Evolutionary conservation across 1,140 invertebrate species (phyloP).

Genomic region (Linepithema humile): DNA sequence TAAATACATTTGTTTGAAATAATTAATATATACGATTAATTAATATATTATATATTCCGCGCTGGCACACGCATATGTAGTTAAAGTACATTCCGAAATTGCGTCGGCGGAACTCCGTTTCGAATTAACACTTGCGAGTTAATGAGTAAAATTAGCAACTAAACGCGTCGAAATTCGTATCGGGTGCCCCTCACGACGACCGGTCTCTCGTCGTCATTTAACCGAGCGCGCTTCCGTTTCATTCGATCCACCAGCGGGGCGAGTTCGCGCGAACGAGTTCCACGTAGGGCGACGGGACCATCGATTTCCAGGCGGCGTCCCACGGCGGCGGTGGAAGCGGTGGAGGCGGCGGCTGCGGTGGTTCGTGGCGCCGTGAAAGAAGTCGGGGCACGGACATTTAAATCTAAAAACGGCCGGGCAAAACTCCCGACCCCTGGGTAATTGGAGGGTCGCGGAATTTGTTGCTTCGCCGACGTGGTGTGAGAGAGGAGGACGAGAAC

Average conservation of each 20-base stretch:
- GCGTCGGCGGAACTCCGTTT: not conserved
- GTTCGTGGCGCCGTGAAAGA: conserved; percentile 67
- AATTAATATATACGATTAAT: not conserved
- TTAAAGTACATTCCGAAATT: too few species aligned
- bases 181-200: not conserved
- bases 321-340: conserved; percentile 41
- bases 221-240: conserved; percentile 35
- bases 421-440: conserved; percentile 75
- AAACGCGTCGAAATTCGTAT: not conserved
- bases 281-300: conserved; percentile 56
- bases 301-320: conserved; percentile 68
- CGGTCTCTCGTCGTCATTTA: conserved; percentile 34
- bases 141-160: conserved; percentile 39
- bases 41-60: not conserved
- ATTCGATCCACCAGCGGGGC: conserved; percentile 42
- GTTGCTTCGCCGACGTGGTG: conserved; percentile 71
- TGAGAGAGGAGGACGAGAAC: conserved; percentile 51
- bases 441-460: conserved; percentile 80
- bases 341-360: conserved; percentile 32
- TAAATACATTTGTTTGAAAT: not conserved
- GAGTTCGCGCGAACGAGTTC: conserved; percentile 53
- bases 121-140: not conserved
- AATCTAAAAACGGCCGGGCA: conserved; percentile 78
- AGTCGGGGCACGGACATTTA: conserved; percentile 69
- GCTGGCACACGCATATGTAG: not conserved